Conservation (phyloP, 2,888 invertebrate genomes). For the Sussaba pulchella region DNA sequence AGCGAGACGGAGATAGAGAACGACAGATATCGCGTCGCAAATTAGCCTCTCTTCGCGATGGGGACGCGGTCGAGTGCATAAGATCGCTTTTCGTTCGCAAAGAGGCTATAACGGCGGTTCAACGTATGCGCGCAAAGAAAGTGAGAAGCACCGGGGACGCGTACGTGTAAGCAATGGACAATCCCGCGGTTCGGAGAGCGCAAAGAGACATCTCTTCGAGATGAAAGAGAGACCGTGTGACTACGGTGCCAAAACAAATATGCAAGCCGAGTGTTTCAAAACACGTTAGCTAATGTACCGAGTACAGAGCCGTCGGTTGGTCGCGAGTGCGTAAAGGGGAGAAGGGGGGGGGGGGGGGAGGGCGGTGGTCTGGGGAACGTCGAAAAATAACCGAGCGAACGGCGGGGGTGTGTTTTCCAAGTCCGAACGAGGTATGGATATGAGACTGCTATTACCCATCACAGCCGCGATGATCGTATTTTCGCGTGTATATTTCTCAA, state of each 20-base stretch:
- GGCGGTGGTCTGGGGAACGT: constrained; percentile 33
- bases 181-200: constrained; percentile 28
- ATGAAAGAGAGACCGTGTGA: constrained; percentile 79
- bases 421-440: constrained; percentile 19
- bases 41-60: constrained; percentile 55
- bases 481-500: constrained; percentile 4
- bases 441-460: constrained; percentile 14
- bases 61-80: constrained; percentile 55
- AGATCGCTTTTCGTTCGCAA: constrained; percentile 59
- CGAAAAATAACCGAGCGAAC: constrained; percentile 57
- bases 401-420: constrained; percentile 44
- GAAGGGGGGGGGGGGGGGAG: constrained; percentile 22
- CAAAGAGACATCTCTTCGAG: constrained; percentile 60
- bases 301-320: constrained; percentile 10
- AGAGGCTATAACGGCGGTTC: constrained; percentile 17
- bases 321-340: constrained; percentile 36
- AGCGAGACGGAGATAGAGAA: not conserved
- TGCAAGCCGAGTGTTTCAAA: constrained; percentile 82
- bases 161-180: constrained; percentile 24
- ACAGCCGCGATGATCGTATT: constrained; percentile 44
- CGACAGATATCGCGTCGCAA: constrained; percentile 57
- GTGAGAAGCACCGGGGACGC: constrained; percentile 18
- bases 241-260: constrained; percentile 83
- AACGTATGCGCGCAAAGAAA: constrained; percentile 14
- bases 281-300: constrained; percentile 83